These are phyloP conservation scores for Tachysurus fulvidraco DNA, from an alignment of 2,113 vertebrate genomes.

Conservation along the genomic window DNA sequence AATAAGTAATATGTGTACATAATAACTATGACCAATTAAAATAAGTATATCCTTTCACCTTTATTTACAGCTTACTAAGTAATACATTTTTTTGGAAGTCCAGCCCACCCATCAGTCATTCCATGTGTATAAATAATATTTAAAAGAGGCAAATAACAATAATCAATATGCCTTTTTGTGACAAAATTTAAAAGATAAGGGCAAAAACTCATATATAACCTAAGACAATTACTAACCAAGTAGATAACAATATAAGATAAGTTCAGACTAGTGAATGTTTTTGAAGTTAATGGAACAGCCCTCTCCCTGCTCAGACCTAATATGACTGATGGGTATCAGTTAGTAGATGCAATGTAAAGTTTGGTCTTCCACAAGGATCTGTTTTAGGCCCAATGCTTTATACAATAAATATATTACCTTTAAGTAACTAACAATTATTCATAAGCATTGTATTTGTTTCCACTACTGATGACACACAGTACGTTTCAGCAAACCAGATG, in stretches of 20 bases:
- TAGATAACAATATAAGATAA: neutral
- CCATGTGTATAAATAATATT: neutral
- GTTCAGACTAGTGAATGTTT: neutral
- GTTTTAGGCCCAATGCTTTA: neutral
- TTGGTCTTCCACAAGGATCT: neutral
- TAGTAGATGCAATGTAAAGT: neutral
- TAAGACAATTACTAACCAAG: neutral
- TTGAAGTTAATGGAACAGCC: neutral
- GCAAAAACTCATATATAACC: neutral
- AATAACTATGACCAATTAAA: neutral
- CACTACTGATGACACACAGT: too few relatives aligned
- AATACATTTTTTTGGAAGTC: neutral
- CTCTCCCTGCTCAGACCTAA: neutral
- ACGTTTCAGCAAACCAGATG: too few relatives aligned
- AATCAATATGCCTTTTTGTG: neutral
- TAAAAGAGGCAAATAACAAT: too few relatives aligned
- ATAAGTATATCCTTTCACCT: neutral
- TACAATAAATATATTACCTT: too few relatives aligned
- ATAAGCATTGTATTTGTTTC: too few relatives aligned
- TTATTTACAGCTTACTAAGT: neutral
- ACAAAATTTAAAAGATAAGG: neutral
- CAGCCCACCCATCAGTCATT: neutral
- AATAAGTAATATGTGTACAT: neutral
- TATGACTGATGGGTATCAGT: neutral
- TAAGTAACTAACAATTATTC: too few relatives aligned